Evolutionary conservation across 2,888 invertebrate species (phyloP).

Genomic region (Heterodera filipjevi): DNA sequence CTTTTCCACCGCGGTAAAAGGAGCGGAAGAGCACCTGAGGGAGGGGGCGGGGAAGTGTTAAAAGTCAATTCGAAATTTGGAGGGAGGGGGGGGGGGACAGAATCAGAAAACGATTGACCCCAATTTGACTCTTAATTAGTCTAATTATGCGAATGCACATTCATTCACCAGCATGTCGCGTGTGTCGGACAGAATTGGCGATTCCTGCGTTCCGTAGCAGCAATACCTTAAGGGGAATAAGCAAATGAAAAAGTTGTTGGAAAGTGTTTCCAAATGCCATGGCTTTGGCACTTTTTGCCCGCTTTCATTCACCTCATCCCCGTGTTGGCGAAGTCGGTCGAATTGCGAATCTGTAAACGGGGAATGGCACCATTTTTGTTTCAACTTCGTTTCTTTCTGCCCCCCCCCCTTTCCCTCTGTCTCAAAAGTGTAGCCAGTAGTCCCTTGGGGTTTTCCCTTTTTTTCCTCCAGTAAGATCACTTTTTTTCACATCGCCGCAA

Average conservation of each 20-base stretch:
- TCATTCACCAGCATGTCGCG: conserved; percentile 55
- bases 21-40: conserved; percentile 61
- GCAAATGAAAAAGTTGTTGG: background rate
- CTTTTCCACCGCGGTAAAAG: conserved; percentile 64
- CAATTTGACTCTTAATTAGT: too few species aligned
- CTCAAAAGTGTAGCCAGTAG: too few species aligned
- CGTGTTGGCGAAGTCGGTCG: conserved; percentile 66
- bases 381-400: background rate
- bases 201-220: conserved; percentile 64
- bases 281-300: background rate
- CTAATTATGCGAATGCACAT: too few species aligned
- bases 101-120: too few species aligned
- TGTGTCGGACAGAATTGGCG: conserved; percentile 61
- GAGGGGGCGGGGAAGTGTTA: background rate
- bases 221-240: conserved; percentile 60
- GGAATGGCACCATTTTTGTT: background rate
- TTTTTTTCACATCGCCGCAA: too few species aligned
- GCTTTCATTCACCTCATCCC: conserved; percentile 65
- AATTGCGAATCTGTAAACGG: conserved; percentile 52
- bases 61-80: too few species aligned
- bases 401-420: background rate
- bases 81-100: too few species aligned
- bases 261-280: background rate
- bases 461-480: too few species aligned
- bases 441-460: too few species aligned